These are phyloP conservation scores for Lucilia cuprina DNA, from an alignment of 1,140 invertebrate genomes.

Conservation along the genomic window DNA sequence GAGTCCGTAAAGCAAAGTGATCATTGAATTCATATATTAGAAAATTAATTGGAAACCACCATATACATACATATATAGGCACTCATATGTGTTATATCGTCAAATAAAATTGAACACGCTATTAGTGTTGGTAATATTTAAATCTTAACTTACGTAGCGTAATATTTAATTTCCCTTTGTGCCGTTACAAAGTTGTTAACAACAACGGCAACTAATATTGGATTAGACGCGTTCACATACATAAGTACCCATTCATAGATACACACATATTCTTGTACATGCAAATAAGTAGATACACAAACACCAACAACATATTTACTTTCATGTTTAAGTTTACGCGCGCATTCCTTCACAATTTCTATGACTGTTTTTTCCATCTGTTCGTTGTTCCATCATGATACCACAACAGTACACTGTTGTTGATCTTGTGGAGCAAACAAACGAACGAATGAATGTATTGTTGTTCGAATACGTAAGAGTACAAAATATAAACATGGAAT, in stretches of 20 bases:
- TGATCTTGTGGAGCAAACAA: no score
- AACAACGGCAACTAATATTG: conserved; percentile 32
- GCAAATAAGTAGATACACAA: neutral
- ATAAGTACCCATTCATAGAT: no score
- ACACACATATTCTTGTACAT: no score
- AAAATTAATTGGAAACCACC: neutral
- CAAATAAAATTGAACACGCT: neutral
- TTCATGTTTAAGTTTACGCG: conserved; percentile 23
- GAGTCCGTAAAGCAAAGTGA: no score
- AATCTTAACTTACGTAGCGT: conserved; percentile 13
- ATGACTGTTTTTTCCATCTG: neutral
- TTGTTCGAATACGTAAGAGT: no score
- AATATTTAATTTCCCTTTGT: conserved; percentile 24
- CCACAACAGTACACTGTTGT: neutral
- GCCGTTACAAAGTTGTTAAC: conserved; percentile 30
- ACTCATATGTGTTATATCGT: neutral
- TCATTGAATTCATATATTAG: no score
- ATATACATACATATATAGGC: neutral
- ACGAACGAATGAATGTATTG: no score
- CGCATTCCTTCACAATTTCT: conserved; percentile 2
- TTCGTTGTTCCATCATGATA: neutral
- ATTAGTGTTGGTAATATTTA: neutral
- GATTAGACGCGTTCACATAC: neutral
- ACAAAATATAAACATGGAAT: neutral
- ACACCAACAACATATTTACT: neutral